A percentile compares a stretch with the other conserved stretches of the same genome.
phyloP scores from a whole-genome alignment of 2,113 vertebrate species.

The Apteryx mantelli region DNA sequence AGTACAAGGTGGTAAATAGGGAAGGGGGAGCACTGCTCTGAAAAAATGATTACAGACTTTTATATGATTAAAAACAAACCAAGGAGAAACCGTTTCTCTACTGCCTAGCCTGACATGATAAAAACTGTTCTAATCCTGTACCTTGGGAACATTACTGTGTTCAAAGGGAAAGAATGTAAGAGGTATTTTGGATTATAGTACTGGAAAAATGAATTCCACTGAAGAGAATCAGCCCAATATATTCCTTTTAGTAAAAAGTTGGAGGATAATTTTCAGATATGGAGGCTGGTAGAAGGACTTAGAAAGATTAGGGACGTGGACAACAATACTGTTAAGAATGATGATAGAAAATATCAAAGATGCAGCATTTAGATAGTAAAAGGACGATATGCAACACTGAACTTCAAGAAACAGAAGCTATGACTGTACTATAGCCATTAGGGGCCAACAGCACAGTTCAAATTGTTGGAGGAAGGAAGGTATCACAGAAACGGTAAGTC shows the following conservation, averaged over 20 bases:
- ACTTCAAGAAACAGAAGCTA: not conserved
- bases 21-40: not conserved
- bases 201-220: conserved; percentile 5
- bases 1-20: not conserved
- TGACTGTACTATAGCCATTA: not conserved
- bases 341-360: not conserved
- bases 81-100: not conserved
- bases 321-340: not conserved
- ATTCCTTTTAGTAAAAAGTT: not conserved
- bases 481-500: not conserved
- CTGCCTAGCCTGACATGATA: not conserved
- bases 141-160: not conserved
- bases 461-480: not conserved
- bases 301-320: not conserved
- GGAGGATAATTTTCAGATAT: not conserved
- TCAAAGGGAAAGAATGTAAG: conserved; percentile 10
- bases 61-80: not conserved
- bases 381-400: not conserved
- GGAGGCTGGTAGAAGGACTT: not conserved
- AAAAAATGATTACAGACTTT: not conserved
- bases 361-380: not conserved
- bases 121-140: not conserved
- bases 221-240: not conserved
- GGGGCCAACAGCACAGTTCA: not conserved
- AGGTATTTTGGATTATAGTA: not conserved